A percentile compares a stretch with the other conserved stretches of the same genome.
phyloP scores from a whole-genome alignment of 2,797 vertebrate genomes.

The Lepilemur ruficaudatus region DNA sequence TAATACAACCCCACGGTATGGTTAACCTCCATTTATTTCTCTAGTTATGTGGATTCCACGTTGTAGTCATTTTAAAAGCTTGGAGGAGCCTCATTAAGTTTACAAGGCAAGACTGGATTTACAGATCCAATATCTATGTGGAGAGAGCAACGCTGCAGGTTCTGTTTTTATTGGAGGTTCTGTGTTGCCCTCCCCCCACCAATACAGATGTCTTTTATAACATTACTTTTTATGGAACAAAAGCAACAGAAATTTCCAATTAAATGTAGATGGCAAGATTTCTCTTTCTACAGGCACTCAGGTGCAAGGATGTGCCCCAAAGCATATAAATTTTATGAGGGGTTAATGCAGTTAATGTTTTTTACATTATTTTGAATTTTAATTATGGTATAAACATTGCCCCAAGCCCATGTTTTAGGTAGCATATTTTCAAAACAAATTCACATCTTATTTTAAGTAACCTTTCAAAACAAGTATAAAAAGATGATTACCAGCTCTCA shows the following conservation, averaged over 20 bases:
- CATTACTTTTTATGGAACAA: constrained; percentile 58
- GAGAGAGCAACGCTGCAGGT: constrained; percentile 27
- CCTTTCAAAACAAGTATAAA: constrained; percentile 13
- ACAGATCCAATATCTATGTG: constrained; percentile 76
- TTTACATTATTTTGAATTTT: constrained; percentile 64
- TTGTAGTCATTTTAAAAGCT: constrained; percentile 74
- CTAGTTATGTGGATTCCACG: constrained; percentile 47
- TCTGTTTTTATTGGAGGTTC: constrained; percentile 60
- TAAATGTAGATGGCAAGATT: constrained; percentile 45
- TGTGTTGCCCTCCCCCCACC: not conserved
- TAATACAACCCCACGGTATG: constrained; percentile 46
- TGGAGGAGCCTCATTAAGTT: constrained; percentile 77
- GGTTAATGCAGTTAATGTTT: not conserved
- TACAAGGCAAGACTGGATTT: constrained; percentile 81
- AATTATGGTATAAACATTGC: constrained; percentile 36
- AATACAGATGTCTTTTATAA: constrained; percentile 64
- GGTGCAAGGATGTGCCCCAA: not conserved
- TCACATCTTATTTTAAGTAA: constrained; percentile 36
- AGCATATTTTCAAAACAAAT: constrained; percentile 43
- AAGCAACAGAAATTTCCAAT: constrained; percentile 63
- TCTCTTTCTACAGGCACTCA: not conserved
- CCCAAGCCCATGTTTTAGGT: not conserved
- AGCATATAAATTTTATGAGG: constrained; percentile 8
- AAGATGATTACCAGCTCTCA: not conserved
- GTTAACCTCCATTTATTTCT: constrained; percentile 74